phyloP scores from a whole-genome alignment of 2,113 vertebrate genomes.

The Pygoscelis antarcticus region DNA sequence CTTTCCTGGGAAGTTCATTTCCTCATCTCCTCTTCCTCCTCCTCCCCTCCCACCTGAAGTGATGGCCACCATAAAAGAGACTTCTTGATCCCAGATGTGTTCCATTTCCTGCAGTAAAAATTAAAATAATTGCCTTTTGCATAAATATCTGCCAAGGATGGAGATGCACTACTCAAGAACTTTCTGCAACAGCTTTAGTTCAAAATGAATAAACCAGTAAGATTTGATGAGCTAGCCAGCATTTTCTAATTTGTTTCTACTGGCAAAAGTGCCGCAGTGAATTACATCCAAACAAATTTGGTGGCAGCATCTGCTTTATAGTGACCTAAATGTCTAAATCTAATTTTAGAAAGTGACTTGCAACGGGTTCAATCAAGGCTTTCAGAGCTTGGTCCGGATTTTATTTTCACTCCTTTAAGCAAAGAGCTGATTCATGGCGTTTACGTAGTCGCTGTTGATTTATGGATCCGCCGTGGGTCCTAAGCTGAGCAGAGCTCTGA shows the following conservation, averaged over 20 bases:
- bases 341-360: conserved; percentile 53
- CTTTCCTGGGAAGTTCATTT: background rate
- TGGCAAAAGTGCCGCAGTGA: background rate
- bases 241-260: conserved; percentile 52
- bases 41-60: background rate
- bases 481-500: background rate
- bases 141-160: background rate
- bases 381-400: background rate
- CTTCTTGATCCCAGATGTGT: background rate
- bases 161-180: background rate
- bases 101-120: conserved; percentile 19
- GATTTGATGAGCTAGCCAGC: background rate
- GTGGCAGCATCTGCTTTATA: conserved; percentile 20
- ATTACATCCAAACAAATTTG: conserved; percentile 39
- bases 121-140: background rate
- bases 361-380: background rate
- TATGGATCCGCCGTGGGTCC: background rate
- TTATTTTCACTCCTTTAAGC: background rate
- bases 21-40: background rate
- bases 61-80: background rate
- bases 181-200: background rate
- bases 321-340: conserved; percentile 54
- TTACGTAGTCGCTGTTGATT: background rate
- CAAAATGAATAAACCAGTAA: background rate
- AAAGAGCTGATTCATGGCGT: background rate